Percentiles rank a stretch among this genome's conserved stretches.
phyloP scores from a whole-genome alignment of 2,113 vertebrate genomes.

The Stigmatopora argus region DNA sequence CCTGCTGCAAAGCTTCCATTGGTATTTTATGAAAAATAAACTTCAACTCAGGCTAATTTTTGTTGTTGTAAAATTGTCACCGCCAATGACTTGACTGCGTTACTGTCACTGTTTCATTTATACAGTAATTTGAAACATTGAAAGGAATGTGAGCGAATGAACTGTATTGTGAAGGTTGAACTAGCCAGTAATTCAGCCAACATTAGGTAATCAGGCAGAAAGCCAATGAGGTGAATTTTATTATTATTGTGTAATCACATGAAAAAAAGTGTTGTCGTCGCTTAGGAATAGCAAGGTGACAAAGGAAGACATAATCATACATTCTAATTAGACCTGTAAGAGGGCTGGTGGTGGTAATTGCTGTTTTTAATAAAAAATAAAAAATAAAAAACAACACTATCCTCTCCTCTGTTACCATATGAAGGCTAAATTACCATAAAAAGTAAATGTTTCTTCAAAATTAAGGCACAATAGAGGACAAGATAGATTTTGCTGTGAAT shows the following conservation, averaged over 20 bases:
- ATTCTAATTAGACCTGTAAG: background rate
- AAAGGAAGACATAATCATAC: conserved; percentile 4
- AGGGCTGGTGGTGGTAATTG: background rate
- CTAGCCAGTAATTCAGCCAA: background rate
- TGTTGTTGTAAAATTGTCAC: no score
- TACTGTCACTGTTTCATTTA: no score
- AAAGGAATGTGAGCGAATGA: background rate
- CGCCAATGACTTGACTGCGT: no score
- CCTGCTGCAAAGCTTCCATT: no score
- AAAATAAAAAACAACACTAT: background rate
- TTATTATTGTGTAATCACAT: background rate
- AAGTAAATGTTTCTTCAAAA: background rate
- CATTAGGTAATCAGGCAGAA: background rate
- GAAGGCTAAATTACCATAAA: background rate
- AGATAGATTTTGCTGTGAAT: background rate
- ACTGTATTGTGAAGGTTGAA: background rate
- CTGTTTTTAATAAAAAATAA: background rate
- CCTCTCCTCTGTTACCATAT: background rate
- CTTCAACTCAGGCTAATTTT: no score
- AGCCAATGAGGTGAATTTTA: background rate
- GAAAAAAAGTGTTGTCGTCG: background rate
- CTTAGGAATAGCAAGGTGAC: conserved; percentile 12
- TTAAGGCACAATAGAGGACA: background rate
- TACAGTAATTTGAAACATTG: no score
- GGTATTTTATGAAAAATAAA: no score